Evolutionary conservation across 2,797 vertebrate genomes (phyloP), one percentile per base, ranked within the genome.

Genomic region (Neopelma chrysocephalum): DNA sequence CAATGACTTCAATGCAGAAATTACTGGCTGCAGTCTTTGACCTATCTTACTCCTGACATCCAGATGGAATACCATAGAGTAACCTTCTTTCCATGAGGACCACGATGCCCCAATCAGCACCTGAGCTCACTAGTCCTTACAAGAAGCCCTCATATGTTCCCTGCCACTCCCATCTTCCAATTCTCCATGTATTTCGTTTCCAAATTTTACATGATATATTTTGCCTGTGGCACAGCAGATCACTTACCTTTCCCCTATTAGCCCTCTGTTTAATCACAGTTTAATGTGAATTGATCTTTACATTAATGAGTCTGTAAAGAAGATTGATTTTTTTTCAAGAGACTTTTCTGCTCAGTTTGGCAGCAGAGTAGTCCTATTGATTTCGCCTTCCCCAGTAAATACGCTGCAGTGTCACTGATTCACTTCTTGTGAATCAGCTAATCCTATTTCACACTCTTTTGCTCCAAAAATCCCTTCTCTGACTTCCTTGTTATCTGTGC

Each of bases 241-340:
- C 70, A 58, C 75, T 90, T 87, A 78, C 68, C 25, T 47, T 56
- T 54, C 89, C 93, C 81, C 78, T 90, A 42, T 87, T 73, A 95
- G 94, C 88, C 76, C 70, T 95, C 90, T 95, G 91, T 97, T 98
- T 97, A 97, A 97, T 98, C 97, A 96, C 68, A 68, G 87, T 96
- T 97, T 96, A 97, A 98, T 95, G 93, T 68, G 87, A 97, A 97
- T 85, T 95, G 96, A 97, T 97, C 96, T 97, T 94, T 93, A 88
- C 90, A 92, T 95, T 97, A 94, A 97, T 50, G 90, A 96, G 95
- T 88, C 91, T 95, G 53, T 97, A 97, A 97, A 97, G 96, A 96
- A 95, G 93, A 97, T 47, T 95, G 94, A 97, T 96, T 95, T 94
- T 95, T 95, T 90, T 95, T 84, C 91, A 82, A 91, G 93, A 89